Percentiles rank a stretch among this genome's conserved stretches.
phyloP scores from a whole-genome alignment of 2,113 vertebrate genomes.

The Puma concolor region DNA sequence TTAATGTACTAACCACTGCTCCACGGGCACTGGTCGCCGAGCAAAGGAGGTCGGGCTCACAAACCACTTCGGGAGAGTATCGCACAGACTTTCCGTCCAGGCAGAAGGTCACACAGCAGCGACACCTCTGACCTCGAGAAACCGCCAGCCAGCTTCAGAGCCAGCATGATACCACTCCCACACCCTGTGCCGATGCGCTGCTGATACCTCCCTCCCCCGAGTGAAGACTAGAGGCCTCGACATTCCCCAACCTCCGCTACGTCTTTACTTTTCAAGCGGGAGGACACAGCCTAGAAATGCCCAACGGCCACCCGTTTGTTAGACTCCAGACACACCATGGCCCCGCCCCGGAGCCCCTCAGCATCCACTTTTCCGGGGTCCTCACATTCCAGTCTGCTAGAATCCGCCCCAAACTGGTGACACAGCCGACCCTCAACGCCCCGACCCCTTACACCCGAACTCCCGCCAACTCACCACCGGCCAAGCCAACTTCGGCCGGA shows the following conservation, averaged over 20 bases:
- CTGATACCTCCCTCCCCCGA: neutral
- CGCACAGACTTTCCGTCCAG: neutral
- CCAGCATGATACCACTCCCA: neutral
- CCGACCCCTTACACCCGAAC: fast-evolving
- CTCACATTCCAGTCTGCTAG: fast-evolving
- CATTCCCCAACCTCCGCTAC: neutral
- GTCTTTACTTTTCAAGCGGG: neutral
- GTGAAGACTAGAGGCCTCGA: neutral
- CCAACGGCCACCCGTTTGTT: neutral
- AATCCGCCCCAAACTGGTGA: neutral
- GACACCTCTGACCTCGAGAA: no score
- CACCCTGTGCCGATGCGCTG: fast-evolving
- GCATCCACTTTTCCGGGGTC: neutral
- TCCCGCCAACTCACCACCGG: neutral
- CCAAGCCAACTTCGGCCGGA: neutral
- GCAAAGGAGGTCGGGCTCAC: neutral
- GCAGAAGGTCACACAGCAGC: neutral
- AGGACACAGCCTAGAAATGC: neutral
- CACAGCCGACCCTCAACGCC: no score
- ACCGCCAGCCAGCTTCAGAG: no score
- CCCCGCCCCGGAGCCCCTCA: neutral
- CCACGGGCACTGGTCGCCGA: fast-evolving
- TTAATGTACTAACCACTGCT: neutral
- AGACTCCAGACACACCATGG: neutral
- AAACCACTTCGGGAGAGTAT: neutral